Evolutionary conservation across 2,888 invertebrate genomes (phyloP).

Genomic region (Hipparchia semele): DNA sequence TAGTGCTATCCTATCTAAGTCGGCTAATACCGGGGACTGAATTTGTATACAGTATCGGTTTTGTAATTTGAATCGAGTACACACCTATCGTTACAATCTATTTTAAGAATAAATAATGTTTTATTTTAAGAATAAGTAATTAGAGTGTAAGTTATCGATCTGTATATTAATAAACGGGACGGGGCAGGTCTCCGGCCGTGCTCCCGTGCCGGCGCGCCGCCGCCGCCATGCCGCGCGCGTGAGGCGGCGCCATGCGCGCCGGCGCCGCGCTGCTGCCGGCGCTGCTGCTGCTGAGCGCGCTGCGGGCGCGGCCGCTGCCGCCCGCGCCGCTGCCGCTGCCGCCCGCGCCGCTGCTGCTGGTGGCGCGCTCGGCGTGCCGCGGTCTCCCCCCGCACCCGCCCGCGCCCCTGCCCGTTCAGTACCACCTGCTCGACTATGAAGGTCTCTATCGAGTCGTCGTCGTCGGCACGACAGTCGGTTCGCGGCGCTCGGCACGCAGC

Average conservation of each 20-base stretch:
- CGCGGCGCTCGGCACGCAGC: too few species aligned
- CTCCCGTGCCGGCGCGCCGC: too few species aligned
- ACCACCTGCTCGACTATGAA: slow-evolving; percentile 48
- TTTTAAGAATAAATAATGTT: background rate
- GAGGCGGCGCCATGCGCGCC: slow-evolving; percentile 1
- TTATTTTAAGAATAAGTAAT: too few species aligned
- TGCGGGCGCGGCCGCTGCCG: slow-evolving; percentile 37
- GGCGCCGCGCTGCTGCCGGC: background rate
- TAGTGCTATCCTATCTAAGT: too few species aligned
- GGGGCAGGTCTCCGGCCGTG: background rate
- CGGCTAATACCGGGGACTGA: too few species aligned
- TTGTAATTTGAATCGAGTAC: too few species aligned
- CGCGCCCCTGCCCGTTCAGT: slow-evolving; percentile 37
- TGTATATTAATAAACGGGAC: background rate
- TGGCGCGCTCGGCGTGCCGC: slow-evolving; percentile 55
- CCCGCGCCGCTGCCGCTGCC: slow-evolving; percentile 55
- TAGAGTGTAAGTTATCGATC: background rate
- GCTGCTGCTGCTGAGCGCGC: slow-evolving; percentile 1
- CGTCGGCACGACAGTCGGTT: too few species aligned
- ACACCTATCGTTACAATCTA: background rate
- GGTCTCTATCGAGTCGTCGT: slow-evolving; percentile 48
- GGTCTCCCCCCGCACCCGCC: slow-evolving; percentile 42
- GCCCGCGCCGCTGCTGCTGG: slow-evolving; percentile 52
- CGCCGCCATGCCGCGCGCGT: background rate
- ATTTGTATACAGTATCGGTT: too few species aligned